Base-by-base conservation (phyloP, 2,888 invertebrate genomes). In the Chamaedrilus cognettii region DNA sequence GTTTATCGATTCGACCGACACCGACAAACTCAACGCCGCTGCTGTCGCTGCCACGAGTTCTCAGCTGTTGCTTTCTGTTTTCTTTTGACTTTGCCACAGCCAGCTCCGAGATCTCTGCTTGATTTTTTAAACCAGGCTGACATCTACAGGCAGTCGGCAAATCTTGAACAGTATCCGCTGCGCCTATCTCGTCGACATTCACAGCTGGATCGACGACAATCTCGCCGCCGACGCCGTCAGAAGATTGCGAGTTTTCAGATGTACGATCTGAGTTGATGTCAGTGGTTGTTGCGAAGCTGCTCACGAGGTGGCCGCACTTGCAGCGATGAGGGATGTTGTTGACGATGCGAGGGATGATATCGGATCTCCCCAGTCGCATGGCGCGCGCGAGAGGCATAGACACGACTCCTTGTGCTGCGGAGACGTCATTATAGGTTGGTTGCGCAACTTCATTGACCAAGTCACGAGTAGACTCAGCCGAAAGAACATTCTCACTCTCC, bases 311-410 rank as follows among this genome's bases (percentile, higher is more conserved):
- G 26, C 55, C 55, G 26, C 55, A 52, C 26, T 52, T 52, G 26
- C 55, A 52, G 26, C 55, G 55, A 52, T 52, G 55, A 19, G 55
- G 55, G 7, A 52, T 52, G 26, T 52, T 52, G 7, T 52, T 52
- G 23, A 52, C 28, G 15, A 23, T 7, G 11, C 55, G 11, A 7
- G 11, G n/a, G n/a, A n/a, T n/a, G n/a, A n/a, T n/a, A n/a, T n/a
- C n/a, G n/a, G n/a, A n/a, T n/a, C n/a, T n/a, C n/a, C n/a, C n/a
- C n/a, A n/a, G n/a, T n/a, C n/a, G n/a, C n/a, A n/a, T n/a, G n/a
- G n/a, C n/a, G n/a, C n/a, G n/a, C n/a, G n/a, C n/a, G n/a, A n/a
- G n/a, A n/a, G n/a, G n/a, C n/a, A n/a, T n/a, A n/a, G n/a, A n/a
- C n/a, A n/a, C n/a, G n/a, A n/a, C n/a, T n/a, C n/a, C n/a, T n/a